These are phyloP conservation scores for Drosophila pallidifrons DNA, from an alignment of 1,140 invertebrate genomes.

Conservation along the genomic window DNA sequence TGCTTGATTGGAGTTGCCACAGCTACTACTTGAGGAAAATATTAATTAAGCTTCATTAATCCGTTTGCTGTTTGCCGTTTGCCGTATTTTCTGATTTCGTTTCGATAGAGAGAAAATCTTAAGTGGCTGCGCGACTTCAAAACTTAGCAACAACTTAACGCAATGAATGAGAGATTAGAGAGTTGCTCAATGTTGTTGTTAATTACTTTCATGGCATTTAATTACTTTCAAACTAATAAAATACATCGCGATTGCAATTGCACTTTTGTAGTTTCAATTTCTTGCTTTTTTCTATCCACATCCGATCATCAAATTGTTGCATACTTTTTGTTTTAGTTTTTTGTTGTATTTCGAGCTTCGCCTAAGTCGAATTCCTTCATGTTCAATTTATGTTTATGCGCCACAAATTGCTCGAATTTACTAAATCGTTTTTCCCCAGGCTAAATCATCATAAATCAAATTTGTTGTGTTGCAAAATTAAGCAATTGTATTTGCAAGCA, in stretches of 20 bases:
- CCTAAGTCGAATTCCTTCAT: not conserved
- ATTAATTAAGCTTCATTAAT: constrained; percentile 73
- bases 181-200: constrained; percentile 10
- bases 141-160: constrained; percentile 25
- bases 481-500: not conserved
- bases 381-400: not conserved
- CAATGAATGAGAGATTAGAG: constrained; percentile 28
- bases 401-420: not conserved
- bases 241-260: not conserved
- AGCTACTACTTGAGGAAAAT: constrained; percentile 65
- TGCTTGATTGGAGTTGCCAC: constrained; percentile 27
- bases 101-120: constrained; percentile 32
- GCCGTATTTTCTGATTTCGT: constrained; percentile 9
- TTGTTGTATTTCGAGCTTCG: not conserved
- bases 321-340: not conserved
- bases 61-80: constrained; percentile 37
- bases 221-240: constrained; percentile 15
- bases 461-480: not conserved
- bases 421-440: not conserved
- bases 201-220: constrained; percentile 22
- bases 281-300: not conserved
- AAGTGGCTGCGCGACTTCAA: constrained; percentile 2
- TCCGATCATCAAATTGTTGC: constrained; percentile 3
- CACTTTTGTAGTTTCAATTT: not conserved
- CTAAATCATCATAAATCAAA: not conserved